phyloP scores from a whole-genome alignment of 1,140 invertebrate species.

The Saccostrea cuccullata region DNA sequence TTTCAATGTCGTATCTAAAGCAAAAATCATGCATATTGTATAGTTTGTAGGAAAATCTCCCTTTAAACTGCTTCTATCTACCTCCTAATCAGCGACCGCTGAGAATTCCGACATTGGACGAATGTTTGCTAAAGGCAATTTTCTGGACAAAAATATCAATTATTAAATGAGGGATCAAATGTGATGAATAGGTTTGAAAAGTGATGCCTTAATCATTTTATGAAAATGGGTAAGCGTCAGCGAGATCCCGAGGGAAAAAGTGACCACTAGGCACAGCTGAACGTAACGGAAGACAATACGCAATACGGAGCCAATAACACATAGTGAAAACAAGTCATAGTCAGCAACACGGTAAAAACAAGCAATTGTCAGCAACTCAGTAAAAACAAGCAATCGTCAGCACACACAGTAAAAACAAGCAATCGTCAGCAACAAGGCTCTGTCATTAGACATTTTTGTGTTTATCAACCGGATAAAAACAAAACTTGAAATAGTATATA shows the following conservation, averaged over 20 bases:
- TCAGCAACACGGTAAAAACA: no score
- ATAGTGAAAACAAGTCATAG: no score
- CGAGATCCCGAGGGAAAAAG: not conserved
- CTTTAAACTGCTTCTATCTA: not conserved
- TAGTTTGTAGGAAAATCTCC: not conserved
- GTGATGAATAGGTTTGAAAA: conserved; percentile 37
- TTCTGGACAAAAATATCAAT: conserved; percentile 34
- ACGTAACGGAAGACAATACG: not conserved
- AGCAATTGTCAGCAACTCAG: no score
- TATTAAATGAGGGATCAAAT: conserved; percentile 36
- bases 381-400: no score
- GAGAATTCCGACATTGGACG: conserved; percentile 28
- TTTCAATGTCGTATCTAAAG: conserved; percentile 31
- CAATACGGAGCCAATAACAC: not conserved
- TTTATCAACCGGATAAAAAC: no score
- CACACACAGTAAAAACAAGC: no score
- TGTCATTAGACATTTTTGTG: no score
- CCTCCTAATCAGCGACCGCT: not conserved
- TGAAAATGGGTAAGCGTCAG: conserved; percentile 28
- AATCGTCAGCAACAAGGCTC: no score
- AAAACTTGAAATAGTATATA: no score
- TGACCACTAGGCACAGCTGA: not conserved
- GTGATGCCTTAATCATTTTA: conserved; percentile 37
- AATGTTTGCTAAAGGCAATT: conserved; percentile 25
- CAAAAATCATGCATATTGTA: conserved; percentile 31